Base-by-base conservation (phyloP, 2,113 vertebrate species). In the Cyrtonyx montezumae region DNA sequence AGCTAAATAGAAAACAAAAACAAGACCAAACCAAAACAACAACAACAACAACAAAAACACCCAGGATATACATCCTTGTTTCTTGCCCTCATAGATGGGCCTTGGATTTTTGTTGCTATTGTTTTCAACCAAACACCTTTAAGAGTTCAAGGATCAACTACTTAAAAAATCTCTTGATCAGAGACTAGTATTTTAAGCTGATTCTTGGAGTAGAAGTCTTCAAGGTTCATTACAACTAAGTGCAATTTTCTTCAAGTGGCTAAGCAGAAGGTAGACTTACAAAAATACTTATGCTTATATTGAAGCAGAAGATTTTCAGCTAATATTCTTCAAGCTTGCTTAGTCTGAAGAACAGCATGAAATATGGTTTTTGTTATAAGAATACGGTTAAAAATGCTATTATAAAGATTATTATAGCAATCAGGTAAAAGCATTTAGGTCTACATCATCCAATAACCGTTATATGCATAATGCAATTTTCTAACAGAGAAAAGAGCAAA, bases 221-320 rank as follows among this genome's bases (percentile, higher is more conserved):
- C 68, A 74, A 91, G 42, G 36, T 84, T 90, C 88, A 75, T 6
- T 78, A 32, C 4, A 88, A 90, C 36, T 32, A 83, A 37, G 79
- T 88, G 59, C 19, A 92, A 86, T 88, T 86, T 94, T 83, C 46
- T 80, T 88, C 77, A 90, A 61, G 77, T 88, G 55, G 79, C 28
- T 86, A 75, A 92, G 61, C 77, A 93, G 83, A 94, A 94, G 25
- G 77, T 80, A 80, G 51, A 74, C 80, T 90, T 90, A 59, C 88
- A 49, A 12, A 92, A 92, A 70, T 73, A 28, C 12, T 86, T 78
- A 77, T 25, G 48, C 20, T 79, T 90, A 53, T 53, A 86, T 67
- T 83, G 76, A 90, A 91, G 45, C 3, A 73, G 32, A 67, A 82
- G 5, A 9, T 28, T 69, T 90, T 86, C 46, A 48, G 65, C 32